Percentiles rank a stretch among this genome's conserved stretches.
These are phyloP conservation scores for Karalla daura DNA, from an alignment of 2,797 vertebrate genomes.

Conservation along the genomic window DNA sequence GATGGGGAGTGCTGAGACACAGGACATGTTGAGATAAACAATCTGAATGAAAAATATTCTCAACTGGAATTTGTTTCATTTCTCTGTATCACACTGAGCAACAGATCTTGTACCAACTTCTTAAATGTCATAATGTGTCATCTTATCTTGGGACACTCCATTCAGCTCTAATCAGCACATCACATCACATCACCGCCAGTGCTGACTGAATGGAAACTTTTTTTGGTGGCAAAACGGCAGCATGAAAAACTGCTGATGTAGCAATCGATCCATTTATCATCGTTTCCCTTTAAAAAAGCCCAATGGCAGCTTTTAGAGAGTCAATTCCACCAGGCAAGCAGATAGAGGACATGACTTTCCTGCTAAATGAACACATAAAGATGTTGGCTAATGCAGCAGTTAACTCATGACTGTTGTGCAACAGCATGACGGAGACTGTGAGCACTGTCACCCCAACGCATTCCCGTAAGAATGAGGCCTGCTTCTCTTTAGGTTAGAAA, in stretches of 20 bases:
- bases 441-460: background rate
- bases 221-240: background rate
- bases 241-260: slow-evolving; percentile 25
- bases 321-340: slow-evolving; percentile 14
- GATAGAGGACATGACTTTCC: background rate
- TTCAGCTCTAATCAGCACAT: background rate
- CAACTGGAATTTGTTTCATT: slow-evolving; percentile 1
- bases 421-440: slow-evolving; percentile 5
- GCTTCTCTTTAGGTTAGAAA: slow-evolving; percentile 22
- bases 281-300: slow-evolving; percentile 21
- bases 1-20: background rate
- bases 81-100: background rate
- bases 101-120: background rate
- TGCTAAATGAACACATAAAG: slow-evolving; percentile 27
- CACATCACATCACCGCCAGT: background rate
- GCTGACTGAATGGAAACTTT: slow-evolving; percentile 8
- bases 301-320: background rate
- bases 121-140: background rate
- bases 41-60: slow-evolving; percentile 3
- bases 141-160: background rate
- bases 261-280: slow-evolving; percentile 7
- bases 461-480: slow-evolving; percentile 14
- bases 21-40: slow-evolving; percentile 1
- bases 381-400: slow-evolving; percentile 25
- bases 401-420: slow-evolving; percentile 37